phyloP scores from a whole-genome alignment of 2,113 vertebrate genomes.

The Agapornis roseicollis region DNA sequence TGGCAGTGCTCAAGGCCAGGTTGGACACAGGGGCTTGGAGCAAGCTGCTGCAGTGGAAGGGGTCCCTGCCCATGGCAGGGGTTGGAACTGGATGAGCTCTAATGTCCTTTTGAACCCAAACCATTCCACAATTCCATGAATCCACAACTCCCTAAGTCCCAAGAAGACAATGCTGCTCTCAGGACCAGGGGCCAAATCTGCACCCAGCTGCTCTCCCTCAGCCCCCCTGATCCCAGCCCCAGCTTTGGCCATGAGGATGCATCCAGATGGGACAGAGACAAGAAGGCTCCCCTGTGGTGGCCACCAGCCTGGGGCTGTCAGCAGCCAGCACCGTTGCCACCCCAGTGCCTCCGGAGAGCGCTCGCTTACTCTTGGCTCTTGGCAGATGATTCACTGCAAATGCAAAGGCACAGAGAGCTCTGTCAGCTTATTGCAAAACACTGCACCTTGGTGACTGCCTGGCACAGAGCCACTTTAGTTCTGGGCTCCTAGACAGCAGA shows the following conservation, averaged over 20 bases:
- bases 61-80: fast-evolving
- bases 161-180: neutral
- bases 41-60: neutral
- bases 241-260: neutral
- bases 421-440: conserved; percentile 16
- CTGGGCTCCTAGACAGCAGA: neutral
- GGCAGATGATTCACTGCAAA: neutral
- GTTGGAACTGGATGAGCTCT: neutral
- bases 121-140: neutral
- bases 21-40: neutral
- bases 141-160: fast-evolving
- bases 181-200: neutral
- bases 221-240: neutral
- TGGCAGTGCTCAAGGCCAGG: neutral
- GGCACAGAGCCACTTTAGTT: neutral
- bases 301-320: neutral
- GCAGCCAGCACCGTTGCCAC: neutral
- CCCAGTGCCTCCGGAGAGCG: neutral
- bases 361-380: neutral
- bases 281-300: neutral
- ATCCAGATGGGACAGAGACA: neutral
- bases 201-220: neutral
- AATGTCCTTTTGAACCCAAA: neutral
- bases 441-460: neutral
- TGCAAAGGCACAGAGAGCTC: neutral